A percentile compares a stretch with the other conserved stretches of the same genome.
These are phyloP conservation scores for Macrosiphum euphorbiae DNA, from an alignment of 2,888 invertebrate species.

Conservation along the genomic window DNA sequence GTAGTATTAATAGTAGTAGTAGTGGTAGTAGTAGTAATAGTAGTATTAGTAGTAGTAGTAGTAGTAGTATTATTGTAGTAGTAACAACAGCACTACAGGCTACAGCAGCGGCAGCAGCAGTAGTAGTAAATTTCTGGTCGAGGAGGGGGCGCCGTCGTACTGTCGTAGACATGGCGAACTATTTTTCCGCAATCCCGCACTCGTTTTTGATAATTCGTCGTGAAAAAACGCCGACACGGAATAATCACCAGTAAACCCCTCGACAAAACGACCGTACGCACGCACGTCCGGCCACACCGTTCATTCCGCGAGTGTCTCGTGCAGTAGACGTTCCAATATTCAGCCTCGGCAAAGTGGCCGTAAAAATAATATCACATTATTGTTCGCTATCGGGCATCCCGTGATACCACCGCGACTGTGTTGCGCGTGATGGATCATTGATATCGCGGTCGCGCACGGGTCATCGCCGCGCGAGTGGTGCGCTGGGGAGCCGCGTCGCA, in stretches of 20 bases:
- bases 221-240: slow-evolving; percentile 42
- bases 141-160: slow-evolving; percentile 64
- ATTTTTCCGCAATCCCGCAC: slow-evolving; percentile 63
- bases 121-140: slow-evolving; percentile 1
- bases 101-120: neutral
- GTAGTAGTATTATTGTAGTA: neutral
- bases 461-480: slow-evolving; percentile 45
- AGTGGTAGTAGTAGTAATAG: neutral
- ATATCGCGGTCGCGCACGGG: slow-evolving; percentile 60
- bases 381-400: neutral
- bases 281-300: slow-evolving; percentile 30
- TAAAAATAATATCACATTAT: slow-evolving; percentile 21
- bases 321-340: neutral
- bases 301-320: slow-evolving; percentile 27
- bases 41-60: neutral
- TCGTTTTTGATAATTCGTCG: slow-evolving; percentile 61
- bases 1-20: neutral
- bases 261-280: slow-evolving; percentile 28
- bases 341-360: neutral
- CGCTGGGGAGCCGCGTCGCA: slow-evolving; percentile 13
- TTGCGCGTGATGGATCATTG: slow-evolving; percentile 53
- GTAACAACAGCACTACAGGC: too few species aligned
- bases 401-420: slow-evolving; percentile 27
- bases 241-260: slow-evolving; percentile 37
- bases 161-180: slow-evolving; percentile 66